Evolutionary conservation across 2,797 vertebrate species (phyloP).

Genomic region (Molossus molossus): DNA sequence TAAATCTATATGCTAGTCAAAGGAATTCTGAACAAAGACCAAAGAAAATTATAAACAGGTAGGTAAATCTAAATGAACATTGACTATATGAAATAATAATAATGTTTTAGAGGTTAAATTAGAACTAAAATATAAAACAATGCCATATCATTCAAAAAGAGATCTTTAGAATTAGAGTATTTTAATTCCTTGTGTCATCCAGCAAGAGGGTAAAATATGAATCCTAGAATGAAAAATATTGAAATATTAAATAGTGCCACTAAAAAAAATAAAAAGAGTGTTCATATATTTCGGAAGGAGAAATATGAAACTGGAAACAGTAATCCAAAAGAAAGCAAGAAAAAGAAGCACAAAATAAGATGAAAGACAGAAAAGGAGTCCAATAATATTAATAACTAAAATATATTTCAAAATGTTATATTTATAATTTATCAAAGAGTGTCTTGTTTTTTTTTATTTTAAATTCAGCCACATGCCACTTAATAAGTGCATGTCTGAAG

Average conservation of each 20-base stretch:
- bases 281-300: not conserved
- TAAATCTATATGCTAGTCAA: not conserved
- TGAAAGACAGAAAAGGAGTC: not conserved
- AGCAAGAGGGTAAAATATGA: not conserved
- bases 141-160: not conserved
- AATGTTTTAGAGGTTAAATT: not conserved
- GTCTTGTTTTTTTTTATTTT: not conserved
- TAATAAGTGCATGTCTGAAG: not conserved
- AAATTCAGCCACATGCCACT: not conserved
- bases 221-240: not conserved
- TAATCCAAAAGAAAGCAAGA: not conserved
- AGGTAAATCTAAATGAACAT: too few species aligned
- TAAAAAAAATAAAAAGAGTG: not conserved
- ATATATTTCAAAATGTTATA: not conserved
- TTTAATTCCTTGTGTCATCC: not conserved
- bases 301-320: not conserved
- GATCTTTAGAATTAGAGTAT: not conserved
- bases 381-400: not conserved
- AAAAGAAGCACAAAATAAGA: not conserved
- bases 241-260: not conserved
- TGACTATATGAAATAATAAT: not conserved
- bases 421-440: not conserved
- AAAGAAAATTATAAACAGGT: not conserved
- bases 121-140: slow-evolving; percentile 19
- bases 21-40: not conserved